phyloP scores from a whole-genome alignment of 2,797 vertebrate species.

The Neopelma chrysocephalum region DNA sequence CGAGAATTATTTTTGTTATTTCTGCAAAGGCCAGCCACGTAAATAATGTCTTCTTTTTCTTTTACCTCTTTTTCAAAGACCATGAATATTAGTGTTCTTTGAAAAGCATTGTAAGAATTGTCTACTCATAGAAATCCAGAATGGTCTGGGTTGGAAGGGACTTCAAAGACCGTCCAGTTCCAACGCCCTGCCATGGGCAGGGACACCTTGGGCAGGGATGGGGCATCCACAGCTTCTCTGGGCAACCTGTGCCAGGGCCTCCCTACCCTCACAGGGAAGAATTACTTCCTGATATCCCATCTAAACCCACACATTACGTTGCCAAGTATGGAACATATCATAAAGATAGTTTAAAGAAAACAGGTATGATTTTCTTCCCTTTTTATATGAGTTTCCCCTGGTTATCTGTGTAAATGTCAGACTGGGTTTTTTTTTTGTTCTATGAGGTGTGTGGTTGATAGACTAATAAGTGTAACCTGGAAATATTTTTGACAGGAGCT shows the following conservation, averaged over 20 bases:
- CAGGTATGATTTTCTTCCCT: not conserved
- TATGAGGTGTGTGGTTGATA: not conserved
- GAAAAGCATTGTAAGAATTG: not conserved
- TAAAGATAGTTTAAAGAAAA: not conserved
- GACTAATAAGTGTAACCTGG: not conserved
- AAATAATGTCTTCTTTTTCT: not conserved
- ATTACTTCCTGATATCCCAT: not conserved
- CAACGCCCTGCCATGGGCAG: not conserved
- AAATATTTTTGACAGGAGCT: not conserved
- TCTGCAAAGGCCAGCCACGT: conserved; percentile 43
- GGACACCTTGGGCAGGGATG: not conserved
- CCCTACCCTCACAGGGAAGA: fast-evolving
- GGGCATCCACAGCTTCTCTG: not conserved
- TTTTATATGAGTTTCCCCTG: not conserved
- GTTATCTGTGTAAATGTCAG: not conserved
- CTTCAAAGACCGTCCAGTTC: not conserved
- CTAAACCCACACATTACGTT: not conserved
- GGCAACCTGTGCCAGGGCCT: not conserved
- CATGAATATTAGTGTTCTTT: not conserved
- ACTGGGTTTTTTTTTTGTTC: not conserved
- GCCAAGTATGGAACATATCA: not conserved
- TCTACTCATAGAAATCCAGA: not conserved
- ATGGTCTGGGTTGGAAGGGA: not conserved
- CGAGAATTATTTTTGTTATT: conserved; percentile 31
- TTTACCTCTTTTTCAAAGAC: not conserved